Evolutionary conservation across 1,140 invertebrate genomes (phyloP), one percentile per base, ranked within the genome.

Genomic region (Stenopsyche tienmushanensis): DNA sequence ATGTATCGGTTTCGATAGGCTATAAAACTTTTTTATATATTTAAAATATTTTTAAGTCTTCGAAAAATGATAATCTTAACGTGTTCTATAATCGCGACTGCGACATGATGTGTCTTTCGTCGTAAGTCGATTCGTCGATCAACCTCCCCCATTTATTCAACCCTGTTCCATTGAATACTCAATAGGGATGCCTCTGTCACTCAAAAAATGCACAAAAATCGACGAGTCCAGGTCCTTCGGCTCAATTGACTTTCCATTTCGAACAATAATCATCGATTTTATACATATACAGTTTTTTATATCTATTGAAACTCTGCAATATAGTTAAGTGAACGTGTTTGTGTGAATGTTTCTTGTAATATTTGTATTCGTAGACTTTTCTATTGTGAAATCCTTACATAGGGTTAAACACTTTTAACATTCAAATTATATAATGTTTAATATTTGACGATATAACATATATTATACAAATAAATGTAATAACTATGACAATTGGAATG

Each of bases 271-370:
- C n/a, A n/a, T n/a, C n/a, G n/a, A n/a, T n/a, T n/a, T n/a, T n/a
- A n/a, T n/a, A n/a, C n/a, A n/a, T n/a, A n/a, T n/a, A n/a, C n/a
- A n/a, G n/a, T n/a, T n/a, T n/a, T n/a, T n/a, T n/a, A n/a, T n/a
- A n/a, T n/a, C n/a, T n/a, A n/a, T n/a, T n/a, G n/a, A n/a, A n/a
- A n/a, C n/a, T n/a, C n/a, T n/a, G n/a, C n/a, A n/a, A n/a, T n/a
- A n/a, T n/a, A n/a, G 17, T 13, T 57, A 49, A 45, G 53, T 45
- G 63, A 34, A 45, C 60, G 67, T 69, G 67, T 68, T 53, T 59
- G 67, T 69, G 67, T 69, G 67, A 69, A 69, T 65, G 67, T 69
- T 68, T 69, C 39, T 57, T 44, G 67, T 65, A 68, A 64, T 29
- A 45, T 52, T 68, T 59, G 53, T 39, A 41, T 42, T 34, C 47